Evolutionary conservation across 2,888 invertebrate genomes (phyloP).

Genomic region (Stenoptilia bipunctidactyla): DNA sequence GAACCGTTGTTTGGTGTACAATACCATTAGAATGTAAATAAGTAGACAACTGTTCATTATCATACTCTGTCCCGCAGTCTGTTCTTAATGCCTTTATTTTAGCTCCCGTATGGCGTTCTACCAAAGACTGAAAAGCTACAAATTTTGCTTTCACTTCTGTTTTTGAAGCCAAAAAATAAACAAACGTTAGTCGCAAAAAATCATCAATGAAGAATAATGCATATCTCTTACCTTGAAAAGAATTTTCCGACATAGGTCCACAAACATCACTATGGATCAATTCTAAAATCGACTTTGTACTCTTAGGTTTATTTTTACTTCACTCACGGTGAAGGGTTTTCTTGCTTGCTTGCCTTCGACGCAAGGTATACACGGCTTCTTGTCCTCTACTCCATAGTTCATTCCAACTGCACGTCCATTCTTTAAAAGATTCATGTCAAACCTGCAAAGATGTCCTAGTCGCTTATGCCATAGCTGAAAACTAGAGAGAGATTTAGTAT

Average conservation of each 20-base stretch:
- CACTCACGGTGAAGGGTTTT: constrained; percentile 4
- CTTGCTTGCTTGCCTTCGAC: constrained; percentile 2
- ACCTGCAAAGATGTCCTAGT: too few relatives aligned
- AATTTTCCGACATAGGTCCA: background rate
- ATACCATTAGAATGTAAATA: background rate
- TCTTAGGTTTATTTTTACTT: background rate
- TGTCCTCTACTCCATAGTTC: too few relatives aligned
- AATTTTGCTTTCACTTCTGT: background rate
- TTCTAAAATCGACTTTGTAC: background rate
- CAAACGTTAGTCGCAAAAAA: constrained; percentile 4
- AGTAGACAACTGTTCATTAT: background rate
- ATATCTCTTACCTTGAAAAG: too few relatives aligned
- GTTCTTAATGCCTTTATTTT: background rate
- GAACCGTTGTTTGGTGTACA: background rate
- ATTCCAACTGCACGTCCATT: background rate
- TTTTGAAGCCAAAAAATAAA: constrained; percentile 2
- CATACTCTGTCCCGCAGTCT: background rate
- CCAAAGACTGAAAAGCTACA: background rate
- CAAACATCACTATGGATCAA: background rate
- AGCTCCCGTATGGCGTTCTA: background rate
- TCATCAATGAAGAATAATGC: background rate
- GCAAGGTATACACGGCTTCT: background rate
- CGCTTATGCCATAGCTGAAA: too few relatives aligned
- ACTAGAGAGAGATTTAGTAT: too few relatives aligned
- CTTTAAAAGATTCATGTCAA: too few relatives aligned